Evolutionary conservation across 2,888 invertebrate species (phyloP).

Genomic region (Meandrusa payeni): DNA sequence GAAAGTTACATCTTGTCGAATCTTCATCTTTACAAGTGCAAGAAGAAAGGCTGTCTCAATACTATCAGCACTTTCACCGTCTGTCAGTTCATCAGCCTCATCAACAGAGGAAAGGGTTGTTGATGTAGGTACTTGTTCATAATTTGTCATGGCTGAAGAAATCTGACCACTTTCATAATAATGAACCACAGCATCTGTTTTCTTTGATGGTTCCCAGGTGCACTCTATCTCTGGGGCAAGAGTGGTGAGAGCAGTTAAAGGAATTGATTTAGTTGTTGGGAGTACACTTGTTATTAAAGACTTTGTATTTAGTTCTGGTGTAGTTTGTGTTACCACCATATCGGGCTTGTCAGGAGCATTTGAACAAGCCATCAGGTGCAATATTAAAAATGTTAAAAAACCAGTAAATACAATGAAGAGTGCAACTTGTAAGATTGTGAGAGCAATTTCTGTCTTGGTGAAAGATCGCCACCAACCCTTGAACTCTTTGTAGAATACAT

Average conservation of each 20-base stretch:
- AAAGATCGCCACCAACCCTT: conserved; percentile 64
- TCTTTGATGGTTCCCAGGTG: conserved; percentile 55
- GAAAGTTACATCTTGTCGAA: conserved; percentile 46
- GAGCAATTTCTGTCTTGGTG: conserved; percentile 49
- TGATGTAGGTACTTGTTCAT: background rate
- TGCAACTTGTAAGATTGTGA: conserved; percentile 46
- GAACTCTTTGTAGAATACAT: conserved; percentile 52
- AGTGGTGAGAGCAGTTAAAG: conserved; percentile 5
- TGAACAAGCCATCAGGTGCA: conserved; percentile 53
- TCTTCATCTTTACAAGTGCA: conserved; percentile 53
- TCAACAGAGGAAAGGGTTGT: background rate
- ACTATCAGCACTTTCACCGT: conserved; percentile 37
- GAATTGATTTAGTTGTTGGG: background rate
- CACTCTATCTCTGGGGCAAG: conserved; percentile 40
- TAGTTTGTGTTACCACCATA: background rate
- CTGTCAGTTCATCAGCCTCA: conserved; percentile 27
- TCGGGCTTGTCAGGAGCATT: conserved; percentile 1
- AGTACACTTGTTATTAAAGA: background rate
- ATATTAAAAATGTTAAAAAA: conserved; percentile 49
- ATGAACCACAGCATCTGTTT: conserved; percentile 42
- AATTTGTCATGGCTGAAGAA: background rate
- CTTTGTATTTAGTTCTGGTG: background rate
- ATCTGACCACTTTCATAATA: conserved; percentile 38
- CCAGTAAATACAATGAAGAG: conserved; percentile 46
- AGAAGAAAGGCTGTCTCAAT: conserved; percentile 36